Evolutionary conservation across 2,113 vertebrate species (phyloP).

Genomic region (Columba livia): DNA sequence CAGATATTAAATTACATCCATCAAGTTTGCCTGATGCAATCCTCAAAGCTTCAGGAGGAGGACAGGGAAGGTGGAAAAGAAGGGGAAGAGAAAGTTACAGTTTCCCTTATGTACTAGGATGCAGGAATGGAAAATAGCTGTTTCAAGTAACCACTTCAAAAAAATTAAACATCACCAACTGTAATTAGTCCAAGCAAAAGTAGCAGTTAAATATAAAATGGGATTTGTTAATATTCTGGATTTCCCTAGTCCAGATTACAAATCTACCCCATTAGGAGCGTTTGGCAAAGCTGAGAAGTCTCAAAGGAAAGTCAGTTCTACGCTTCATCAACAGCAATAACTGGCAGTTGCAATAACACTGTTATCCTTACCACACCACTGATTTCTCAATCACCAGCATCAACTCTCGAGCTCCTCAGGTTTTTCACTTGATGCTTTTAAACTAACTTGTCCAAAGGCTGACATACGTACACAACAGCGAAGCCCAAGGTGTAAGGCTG

Average conservation of each 20-base stretch:
- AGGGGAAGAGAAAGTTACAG: neutral
- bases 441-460: conserved; percentile 13
- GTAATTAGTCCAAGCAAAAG: neutral
- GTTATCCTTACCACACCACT: neutral
- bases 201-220: neutral
- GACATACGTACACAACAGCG: conserved; percentile 21
- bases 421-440: neutral
- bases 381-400: neutral
- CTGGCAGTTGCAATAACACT: neutral
- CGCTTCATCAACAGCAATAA: neutral
- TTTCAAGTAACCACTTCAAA: neutral
- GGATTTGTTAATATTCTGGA: neutral
- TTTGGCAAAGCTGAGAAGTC: neutral
- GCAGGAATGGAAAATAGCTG: neutral
- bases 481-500: neutral
- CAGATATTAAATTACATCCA: neutral
- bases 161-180: neutral
- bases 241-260: neutral
- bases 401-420: neutral
- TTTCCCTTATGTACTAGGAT: neutral
- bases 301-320: neutral
- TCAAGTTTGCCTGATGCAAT: neutral
- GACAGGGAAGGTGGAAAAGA: neutral
- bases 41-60: neutral
- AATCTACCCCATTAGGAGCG: neutral